Evolutionary conservation across 2,113 vertebrate genomes (phyloP), one percentile per base, ranked within the genome.

Genomic region (Archocentrus centrarchus): DNA sequence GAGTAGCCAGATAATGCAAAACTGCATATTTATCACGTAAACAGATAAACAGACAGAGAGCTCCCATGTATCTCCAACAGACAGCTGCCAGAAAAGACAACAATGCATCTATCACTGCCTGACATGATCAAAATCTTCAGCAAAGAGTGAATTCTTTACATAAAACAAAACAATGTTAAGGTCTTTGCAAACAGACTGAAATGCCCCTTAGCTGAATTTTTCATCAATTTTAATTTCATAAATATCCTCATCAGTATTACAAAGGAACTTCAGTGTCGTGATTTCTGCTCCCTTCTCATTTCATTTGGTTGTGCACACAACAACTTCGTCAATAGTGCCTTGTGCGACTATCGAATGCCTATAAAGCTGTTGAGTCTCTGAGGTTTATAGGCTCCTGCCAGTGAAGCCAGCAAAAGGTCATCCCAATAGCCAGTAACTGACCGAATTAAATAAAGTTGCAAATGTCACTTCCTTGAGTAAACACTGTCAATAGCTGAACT

Each of bases 381-480:
- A 93, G 92, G 89, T 89, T 92, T 92, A 89, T 89, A 88, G 88
- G 79, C 77, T 88, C 55, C 89, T 87, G 92, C 84, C 73, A 89
- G 84, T 77, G 85, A 93, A 86, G 86, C 85, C 79, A 76, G 83
- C 60, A 75, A 96, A 96, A 95, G 94, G 94, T 95, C 95, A 95
- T 87, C 78, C 87, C 90, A 88, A 95, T 94, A 93, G 84, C 92
- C 83, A 84, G 84, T 90, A 91, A 92, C 91, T 93, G 91, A 93
- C 86, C 88, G 92, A 94, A 93, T 95, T 92, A 93, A 95, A 95
- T 95, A 91, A 95, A 95, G 93, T 94, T 93, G 88, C 87, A 95
- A 95, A 96, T 94, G 95, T 94, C 94, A 95, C 89, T 91, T 95
- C 88, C 85, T 85, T 82, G 87, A 90, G 92, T 94, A 95, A 95